Conservation (phyloP, 1,140 invertebrate genomes). For the Camponotus vicinus region DNA sequence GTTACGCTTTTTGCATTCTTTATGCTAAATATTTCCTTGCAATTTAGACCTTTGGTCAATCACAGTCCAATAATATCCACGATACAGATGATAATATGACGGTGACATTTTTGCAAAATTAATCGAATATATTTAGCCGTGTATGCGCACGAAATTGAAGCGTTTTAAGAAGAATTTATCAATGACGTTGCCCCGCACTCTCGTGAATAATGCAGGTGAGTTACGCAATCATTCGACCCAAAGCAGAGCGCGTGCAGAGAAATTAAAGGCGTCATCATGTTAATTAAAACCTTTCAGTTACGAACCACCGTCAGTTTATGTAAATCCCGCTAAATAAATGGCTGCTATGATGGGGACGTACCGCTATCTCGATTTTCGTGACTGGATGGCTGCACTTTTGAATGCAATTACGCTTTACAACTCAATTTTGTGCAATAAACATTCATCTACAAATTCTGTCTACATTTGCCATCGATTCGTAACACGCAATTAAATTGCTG, state of each 20-base stretch:
- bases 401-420: constrained; percentile 55
- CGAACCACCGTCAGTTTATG: constrained; percentile 68
- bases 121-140: constrained; percentile 4
- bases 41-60: background rate
- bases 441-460: constrained; percentile 39
- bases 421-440: constrained; percentile 53
- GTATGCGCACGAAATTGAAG: background rate
- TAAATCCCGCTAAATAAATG: constrained; percentile 71
- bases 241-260: constrained; percentile 33
- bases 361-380: constrained; percentile 65
- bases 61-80: background rate
- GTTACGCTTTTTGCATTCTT: background rate
- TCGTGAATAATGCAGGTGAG: constrained; percentile 53
- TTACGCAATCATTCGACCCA: constrained; percentile 50
- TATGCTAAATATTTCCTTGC: background rate
- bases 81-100: background rate
- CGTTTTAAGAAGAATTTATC: constrained; percentile 31
- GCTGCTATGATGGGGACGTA: constrained; percentile 55
- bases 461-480: constrained; percentile 48
- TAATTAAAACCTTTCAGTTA: constrained; percentile 69
- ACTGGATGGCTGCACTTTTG: constrained; percentile 64
- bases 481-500: constrained; percentile 50
- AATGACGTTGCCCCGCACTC: background rate
- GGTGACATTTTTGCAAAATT: background rate
- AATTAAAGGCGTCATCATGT: constrained; percentile 73